These are phyloP conservation scores for Brachionus calyciflorus DNA, from an alignment of 1,140 invertebrate species.

Conservation along the genomic window DNA sequence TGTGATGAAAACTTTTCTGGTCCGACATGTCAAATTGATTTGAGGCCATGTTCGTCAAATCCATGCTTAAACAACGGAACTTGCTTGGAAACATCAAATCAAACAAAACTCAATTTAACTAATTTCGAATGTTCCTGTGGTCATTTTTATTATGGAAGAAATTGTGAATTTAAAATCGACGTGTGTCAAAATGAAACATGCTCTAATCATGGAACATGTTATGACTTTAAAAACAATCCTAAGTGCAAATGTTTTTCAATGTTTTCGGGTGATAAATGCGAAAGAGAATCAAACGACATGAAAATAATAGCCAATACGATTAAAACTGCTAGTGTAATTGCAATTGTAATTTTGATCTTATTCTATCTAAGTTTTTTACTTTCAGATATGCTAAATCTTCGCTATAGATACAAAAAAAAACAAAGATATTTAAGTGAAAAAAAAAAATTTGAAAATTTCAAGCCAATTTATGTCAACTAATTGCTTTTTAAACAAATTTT, in stretches of 20 bases:
- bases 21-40: constrained; percentile 19
- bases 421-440: too few species aligned
- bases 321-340: background rate
- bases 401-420: too few species aligned
- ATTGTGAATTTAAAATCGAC: constrained; percentile 8
- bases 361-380: background rate
- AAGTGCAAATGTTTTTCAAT: background rate
- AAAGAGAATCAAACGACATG: background rate
- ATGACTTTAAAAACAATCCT: background rate
- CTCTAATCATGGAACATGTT: background rate
- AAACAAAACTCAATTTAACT: too few species aligned
- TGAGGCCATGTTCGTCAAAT: constrained; percentile 37
- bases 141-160: background rate
- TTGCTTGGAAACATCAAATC: background rate
- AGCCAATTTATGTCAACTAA: too few species aligned
- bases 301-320: background rate
- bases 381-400: too few species aligned
- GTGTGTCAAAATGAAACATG: background rate
- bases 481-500: too few species aligned
- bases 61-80: constrained; percentile 47
- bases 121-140: background rate
- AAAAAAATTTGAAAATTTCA: too few species aligned
- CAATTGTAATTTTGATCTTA: background rate
- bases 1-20: constrained; percentile 50
- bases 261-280: background rate